Conservation (phyloP, 2,797 vertebrate genomes). For the Hoplostethus mediterraneus region DNA sequence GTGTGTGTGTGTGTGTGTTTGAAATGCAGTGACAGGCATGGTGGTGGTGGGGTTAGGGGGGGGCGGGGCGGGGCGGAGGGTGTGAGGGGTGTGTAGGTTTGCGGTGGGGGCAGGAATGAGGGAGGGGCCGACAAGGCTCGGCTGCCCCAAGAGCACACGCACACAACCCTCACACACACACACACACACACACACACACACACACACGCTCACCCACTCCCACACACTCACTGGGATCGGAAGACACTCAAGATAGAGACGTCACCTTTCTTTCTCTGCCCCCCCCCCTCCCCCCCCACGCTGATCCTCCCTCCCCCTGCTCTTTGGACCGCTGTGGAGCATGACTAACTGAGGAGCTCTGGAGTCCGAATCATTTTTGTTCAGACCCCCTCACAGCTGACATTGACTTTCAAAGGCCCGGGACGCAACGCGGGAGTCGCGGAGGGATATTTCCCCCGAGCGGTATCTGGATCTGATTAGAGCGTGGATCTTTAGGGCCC, state of each 20-base stretch:
- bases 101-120: constrained; percentile 56
- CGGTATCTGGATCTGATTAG: constrained; percentile 67
- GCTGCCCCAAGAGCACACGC: constrained; percentile 40
- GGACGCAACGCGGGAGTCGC: neutral
- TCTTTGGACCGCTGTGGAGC: constrained; percentile 44
- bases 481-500: constrained; percentile 37
- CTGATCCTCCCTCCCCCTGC: constrained; percentile 25
- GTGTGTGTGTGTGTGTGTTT: constrained; percentile 39
- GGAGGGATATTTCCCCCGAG: constrained; percentile 39
- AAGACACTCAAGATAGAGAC: constrained; percentile 65
- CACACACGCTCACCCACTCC: constrained; percentile 36
- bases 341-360: constrained; percentile 14
- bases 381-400: constrained; percentile 23
- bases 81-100: too few species aligned
- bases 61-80: too few species aligned
- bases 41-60: constrained; percentile 50
- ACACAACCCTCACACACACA: neutral
- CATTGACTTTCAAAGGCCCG: constrained; percentile 31
- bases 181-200: constrained; percentile 42
- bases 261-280: constrained; percentile 33
- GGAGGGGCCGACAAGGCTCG: constrained; percentile 68
- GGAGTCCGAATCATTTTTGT: neutral
- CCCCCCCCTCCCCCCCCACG: constrained; percentile 36
- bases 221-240: constrained; percentile 56
- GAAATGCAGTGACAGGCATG: constrained; percentile 66